phyloP scores from a whole-genome alignment of 2,797 vertebrate genomes.

The Gallinago nigripennis region DNA sequence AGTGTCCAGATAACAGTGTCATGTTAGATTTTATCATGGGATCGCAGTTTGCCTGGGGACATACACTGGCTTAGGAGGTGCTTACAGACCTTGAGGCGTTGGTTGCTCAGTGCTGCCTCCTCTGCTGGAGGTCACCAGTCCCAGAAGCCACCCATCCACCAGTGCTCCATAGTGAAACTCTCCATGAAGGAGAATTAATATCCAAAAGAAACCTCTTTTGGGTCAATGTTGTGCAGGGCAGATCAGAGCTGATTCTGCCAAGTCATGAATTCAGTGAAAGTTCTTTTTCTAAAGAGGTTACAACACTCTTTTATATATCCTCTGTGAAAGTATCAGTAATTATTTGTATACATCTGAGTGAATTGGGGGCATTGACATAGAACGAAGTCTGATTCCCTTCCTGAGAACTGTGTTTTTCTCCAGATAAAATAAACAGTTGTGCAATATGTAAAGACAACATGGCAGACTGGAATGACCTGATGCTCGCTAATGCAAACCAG shows the following conservation, averaged over 20 bases:
- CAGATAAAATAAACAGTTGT: not conserved
- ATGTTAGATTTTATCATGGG: not conserved
- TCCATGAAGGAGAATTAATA: not conserved
- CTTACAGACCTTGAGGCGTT: not conserved
- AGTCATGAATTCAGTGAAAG: not conserved
- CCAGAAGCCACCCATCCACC: not conserved
- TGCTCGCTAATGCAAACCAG: not conserved
- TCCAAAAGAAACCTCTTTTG: not conserved
- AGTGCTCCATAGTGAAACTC: fast-evolving
- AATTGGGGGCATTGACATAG: not conserved
- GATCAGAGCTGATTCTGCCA: not conserved
- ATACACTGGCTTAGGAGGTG: fast-evolving
- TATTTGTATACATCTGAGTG: not conserved
- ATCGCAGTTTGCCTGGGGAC: not conserved
- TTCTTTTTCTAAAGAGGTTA: not conserved
- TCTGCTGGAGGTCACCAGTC: not conserved
- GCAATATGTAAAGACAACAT: not conserved
- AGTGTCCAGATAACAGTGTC: not conserved
- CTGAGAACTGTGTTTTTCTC: not conserved
- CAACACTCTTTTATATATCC: not conserved
- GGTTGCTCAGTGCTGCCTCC: not conserved
- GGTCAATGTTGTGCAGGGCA: not conserved
- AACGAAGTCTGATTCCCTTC: not conserved
- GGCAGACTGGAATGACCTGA: not conserved
- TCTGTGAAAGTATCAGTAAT: not conserved